A percentile compares a stretch with the other conserved stretches of the same genome.
These are phyloP conservation scores for Mohoua ochrocephala DNA, from an alignment of 2,113 vertebrate genomes.

Conservation along the genomic window DNA sequence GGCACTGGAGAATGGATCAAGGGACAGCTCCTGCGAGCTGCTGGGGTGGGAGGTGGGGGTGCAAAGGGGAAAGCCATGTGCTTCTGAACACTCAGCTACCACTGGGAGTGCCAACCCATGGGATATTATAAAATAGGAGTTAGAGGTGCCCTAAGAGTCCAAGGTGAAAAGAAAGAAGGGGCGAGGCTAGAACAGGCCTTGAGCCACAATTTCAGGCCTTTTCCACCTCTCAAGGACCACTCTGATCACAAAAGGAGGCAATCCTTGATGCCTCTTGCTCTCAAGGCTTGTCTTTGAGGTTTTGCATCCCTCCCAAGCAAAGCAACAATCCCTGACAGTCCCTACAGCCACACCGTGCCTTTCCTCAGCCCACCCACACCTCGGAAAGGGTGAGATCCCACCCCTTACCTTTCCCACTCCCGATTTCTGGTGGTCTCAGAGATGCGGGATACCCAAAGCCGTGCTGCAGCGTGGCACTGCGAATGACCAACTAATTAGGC, in stretches of 20 bases:
- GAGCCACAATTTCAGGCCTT: neutral
- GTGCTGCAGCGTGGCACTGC: neutral
- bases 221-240: neutral
- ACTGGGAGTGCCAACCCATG: neutral
- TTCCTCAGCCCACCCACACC: neutral
- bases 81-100: neutral
- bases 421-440: neutral
- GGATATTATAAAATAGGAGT: neutral
- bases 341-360: fast-evolving
- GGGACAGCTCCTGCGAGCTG: neutral
- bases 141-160: neutral
- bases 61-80: neutral
- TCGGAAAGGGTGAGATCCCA: neutral
- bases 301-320: neutral
- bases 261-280: neutral
- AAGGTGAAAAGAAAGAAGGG: neutral
- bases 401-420: neutral
- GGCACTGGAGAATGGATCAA: fast-evolving
- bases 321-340: neutral
- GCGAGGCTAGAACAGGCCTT: neutral
- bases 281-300: neutral
- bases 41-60: fast-evolving
- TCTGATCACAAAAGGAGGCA: neutral
- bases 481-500: neutral
- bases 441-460: neutral